Evolutionary conservation across 2,113 vertebrate genomes (phyloP).

Genomic region (Scalopus aquaticus): DNA sequence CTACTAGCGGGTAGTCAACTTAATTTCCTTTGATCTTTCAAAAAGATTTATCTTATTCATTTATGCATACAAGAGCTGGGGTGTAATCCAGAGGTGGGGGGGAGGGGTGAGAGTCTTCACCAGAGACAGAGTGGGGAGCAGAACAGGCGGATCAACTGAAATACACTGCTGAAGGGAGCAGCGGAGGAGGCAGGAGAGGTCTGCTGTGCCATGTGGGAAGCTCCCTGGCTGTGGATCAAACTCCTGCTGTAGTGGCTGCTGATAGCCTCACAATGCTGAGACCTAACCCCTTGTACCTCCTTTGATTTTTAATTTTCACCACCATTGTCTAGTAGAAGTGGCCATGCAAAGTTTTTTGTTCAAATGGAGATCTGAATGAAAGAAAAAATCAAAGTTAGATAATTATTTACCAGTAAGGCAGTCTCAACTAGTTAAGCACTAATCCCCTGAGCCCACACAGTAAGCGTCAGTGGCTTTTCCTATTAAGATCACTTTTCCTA

Average conservation of each 20-base stretch:
- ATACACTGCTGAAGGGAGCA: too few relatives aligned
- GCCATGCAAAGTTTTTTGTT: background rate
- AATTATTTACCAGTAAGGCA: background rate
- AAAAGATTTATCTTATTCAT: too few relatives aligned
- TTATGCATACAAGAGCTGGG: too few relatives aligned
- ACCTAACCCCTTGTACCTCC: background rate
- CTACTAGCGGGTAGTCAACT: background rate
- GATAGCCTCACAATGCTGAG: too few relatives aligned
- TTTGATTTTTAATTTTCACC: background rate
- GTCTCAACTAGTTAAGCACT: background rate
- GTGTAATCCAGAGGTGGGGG: too few relatives aligned
- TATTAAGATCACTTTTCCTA: background rate
- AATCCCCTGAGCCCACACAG: background rate
- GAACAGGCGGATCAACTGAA: too few relatives aligned
- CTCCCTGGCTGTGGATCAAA: too few relatives aligned
- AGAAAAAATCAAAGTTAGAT: background rate
- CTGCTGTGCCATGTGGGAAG: too few relatives aligned
- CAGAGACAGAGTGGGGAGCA: too few relatives aligned
- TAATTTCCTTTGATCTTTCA: background rate
- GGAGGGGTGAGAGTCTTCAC: too few relatives aligned
- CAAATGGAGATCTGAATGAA: background rate
- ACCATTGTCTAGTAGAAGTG: background rate
- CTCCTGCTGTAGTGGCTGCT: too few relatives aligned
- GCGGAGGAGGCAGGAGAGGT: too few relatives aligned
- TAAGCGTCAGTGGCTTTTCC: background rate